Evolutionary conservation across 2,888 invertebrate genomes (phyloP).

Genomic region (Patella caerulea): DNA sequence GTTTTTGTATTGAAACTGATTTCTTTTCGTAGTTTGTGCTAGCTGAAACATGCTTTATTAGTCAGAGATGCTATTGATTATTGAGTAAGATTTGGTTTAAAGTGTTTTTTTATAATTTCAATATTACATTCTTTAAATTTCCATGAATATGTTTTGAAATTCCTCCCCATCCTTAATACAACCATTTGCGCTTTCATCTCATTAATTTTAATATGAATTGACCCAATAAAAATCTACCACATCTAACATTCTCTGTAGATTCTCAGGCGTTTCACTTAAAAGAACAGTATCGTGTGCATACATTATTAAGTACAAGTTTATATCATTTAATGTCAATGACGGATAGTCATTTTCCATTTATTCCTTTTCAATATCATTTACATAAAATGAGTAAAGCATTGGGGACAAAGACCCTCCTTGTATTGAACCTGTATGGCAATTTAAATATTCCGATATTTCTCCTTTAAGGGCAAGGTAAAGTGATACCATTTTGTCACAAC

Average conservation of each 20-base stretch:
- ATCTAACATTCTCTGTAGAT: conserved; percentile 19
- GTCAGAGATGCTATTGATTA: too few species aligned
- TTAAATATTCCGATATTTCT: not conserved
- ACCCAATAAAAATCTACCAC: conserved; percentile 13
- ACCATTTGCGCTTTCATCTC: too few species aligned
- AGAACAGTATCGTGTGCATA: conserved; percentile 27
- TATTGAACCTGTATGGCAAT: not conserved
- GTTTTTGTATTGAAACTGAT: too few species aligned
- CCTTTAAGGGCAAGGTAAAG: too few species aligned
- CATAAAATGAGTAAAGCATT: conserved; percentile 18
- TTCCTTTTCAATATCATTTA: conserved; percentile 26
- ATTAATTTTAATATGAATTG: conserved; percentile 15
- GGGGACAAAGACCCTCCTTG: conserved; percentile 21
- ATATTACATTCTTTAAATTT: too few species aligned
- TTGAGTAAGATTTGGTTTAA: too few species aligned
- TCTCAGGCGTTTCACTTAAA: conserved; percentile 13
- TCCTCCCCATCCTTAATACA: too few species aligned
- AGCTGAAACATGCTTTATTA: too few species aligned
- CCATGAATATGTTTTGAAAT: too few species aligned
- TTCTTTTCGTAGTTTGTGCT: too few species aligned
- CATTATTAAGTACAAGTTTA: conserved; percentile 17
- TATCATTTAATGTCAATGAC: not conserved
- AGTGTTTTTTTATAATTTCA: too few species aligned
- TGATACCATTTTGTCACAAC: too few species aligned
- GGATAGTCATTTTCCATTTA: not conserved